These are phyloP conservation scores for Spea hammondii DNA, from an alignment of 2,797 vertebrate species.

Conservation along the genomic window DNA sequence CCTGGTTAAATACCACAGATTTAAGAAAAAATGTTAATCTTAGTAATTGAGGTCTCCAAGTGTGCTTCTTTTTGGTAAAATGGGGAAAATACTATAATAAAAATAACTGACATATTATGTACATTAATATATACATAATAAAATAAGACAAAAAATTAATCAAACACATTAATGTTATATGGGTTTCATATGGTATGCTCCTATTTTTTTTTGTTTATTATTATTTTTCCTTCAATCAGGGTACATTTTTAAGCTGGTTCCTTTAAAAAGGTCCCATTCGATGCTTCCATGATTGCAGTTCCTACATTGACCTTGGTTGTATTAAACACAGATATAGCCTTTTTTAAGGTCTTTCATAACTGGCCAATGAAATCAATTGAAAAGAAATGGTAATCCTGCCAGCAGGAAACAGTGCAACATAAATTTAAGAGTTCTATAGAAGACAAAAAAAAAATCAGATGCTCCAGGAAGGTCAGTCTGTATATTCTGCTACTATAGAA, in stretches of 20 bases:
- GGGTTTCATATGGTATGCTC: not conserved
- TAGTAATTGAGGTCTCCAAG: not conserved
- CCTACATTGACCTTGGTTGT: slow-evolving; percentile 57
- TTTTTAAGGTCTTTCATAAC: slow-evolving; percentile 51
- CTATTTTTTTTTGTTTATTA: not conserved
- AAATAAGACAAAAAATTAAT: not conserved
- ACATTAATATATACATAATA: not conserved
- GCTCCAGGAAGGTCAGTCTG: slow-evolving; percentile 75
- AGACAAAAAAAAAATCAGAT: slow-evolving; percentile 30
- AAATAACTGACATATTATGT: not conserved
- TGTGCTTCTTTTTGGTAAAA: slow-evolving; percentile 34
- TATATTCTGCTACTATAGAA: slow-evolving; percentile 97
- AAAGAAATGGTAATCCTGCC: slow-evolving; percentile 68
- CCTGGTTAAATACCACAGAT: slow-evolving; percentile 35
- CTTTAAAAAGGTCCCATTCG: slow-evolving; percentile 56
- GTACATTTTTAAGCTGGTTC: not conserved
- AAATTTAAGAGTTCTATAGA: slow-evolving; percentile 52
- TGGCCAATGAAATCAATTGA: slow-evolving; percentile 62
- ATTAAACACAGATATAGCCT: slow-evolving; percentile 54
- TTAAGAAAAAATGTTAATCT: not conserved
- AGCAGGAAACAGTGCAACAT: slow-evolving; percentile 68
- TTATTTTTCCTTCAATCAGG: not conserved
- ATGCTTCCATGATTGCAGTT: slow-evolving; percentile 65
- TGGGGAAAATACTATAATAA: not conserved
- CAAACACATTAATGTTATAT: too few species aligned